These are phyloP conservation scores for Drosophila lacteicornis DNA, from an alignment of 1,140 invertebrate species.

Conservation along the genomic window DNA sequence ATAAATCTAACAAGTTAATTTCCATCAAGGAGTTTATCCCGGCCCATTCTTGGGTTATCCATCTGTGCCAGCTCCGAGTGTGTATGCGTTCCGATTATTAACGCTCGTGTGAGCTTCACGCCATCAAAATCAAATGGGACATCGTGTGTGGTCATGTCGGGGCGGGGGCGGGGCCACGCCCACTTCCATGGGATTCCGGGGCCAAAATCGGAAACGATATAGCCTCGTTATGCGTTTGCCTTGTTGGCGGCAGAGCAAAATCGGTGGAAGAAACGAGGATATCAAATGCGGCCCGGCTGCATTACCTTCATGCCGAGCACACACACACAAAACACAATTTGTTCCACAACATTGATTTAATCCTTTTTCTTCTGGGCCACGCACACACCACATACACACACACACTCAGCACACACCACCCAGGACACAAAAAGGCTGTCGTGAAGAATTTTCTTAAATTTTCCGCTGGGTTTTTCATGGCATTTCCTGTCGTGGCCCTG, in stretches of 20 bases:
- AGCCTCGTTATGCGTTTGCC: constrained; percentile 54
- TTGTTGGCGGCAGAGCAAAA: constrained; percentile 51
- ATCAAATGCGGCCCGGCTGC: constrained; percentile 51
- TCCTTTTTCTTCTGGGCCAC: constrained; percentile 56
- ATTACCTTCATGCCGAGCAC: constrained; percentile 40
- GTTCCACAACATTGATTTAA: constrained; percentile 68
- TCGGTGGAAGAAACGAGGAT: constrained; percentile 59
- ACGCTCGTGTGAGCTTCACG: constrained; percentile 63
- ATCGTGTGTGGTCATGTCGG: constrained; percentile 57
- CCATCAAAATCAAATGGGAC: constrained; percentile 65
- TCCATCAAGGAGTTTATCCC: constrained; percentile 15
- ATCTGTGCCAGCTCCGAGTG: constrained; percentile 17
- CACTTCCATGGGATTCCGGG: neutral
- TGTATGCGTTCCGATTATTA: constrained; percentile 46
- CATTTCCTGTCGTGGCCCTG: constrained; percentile 36
- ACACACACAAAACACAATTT: constrained; percentile 52
- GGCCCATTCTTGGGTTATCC: constrained; percentile 4
- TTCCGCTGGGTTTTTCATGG: constrained; percentile 53
- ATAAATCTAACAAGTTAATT: constrained; percentile 36
- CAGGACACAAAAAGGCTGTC: constrained; percentile 37
- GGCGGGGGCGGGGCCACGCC: constrained; percentile 6
- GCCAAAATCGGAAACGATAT: constrained; percentile 19
- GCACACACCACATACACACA: constrained; percentile 29
- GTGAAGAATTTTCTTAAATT: constrained; percentile 61
- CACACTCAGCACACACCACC: neutral